Conservation (phyloP, 1,140 invertebrate genomes). For the Drosophila repleta region DNA sequence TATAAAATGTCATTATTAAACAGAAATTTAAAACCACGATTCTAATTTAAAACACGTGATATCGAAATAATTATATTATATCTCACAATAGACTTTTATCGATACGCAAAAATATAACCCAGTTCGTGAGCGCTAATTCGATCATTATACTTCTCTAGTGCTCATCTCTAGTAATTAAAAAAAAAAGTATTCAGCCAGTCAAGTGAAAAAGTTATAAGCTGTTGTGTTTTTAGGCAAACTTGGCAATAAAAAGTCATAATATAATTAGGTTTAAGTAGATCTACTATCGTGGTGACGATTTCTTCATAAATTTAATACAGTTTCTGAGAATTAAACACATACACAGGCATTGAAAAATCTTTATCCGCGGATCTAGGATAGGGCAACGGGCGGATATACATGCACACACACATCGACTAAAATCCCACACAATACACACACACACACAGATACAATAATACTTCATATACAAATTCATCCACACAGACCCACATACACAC, state of each 20-base stretch:
- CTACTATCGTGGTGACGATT: slow-evolving; percentile 27
- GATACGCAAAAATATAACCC: slow-evolving; percentile 1
- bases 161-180: slow-evolving; percentile 41
- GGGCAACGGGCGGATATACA: slow-evolving; percentile 16
- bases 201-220: slow-evolving; percentile 31
- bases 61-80: slow-evolving; percentile 8
- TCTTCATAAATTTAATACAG: slow-evolving; percentile 16
- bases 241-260: slow-evolving; percentile 40
- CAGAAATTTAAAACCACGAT: not conserved
- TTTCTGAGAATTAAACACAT: slow-evolving; percentile 13
- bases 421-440: slow-evolving; percentile 1
- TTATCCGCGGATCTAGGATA: slow-evolving; percentile 37
- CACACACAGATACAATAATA: not conserved
- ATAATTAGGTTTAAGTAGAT: slow-evolving; percentile 63
- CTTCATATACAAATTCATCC: slow-evolving; percentile 16
- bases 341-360: slow-evolving; percentile 32
- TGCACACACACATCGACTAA: slow-evolving; percentile 19
- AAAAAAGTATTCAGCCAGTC: slow-evolving; percentile 33
- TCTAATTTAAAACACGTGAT: not conserved
- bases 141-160: slow-evolving; percentile 28
- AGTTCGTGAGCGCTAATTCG: slow-evolving; percentile 12
- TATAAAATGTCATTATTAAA: too few relatives aligned
- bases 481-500: slow-evolving; percentile 11
- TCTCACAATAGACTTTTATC: not conserved
- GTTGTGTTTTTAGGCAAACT: slow-evolving; percentile 48